phyloP scores from a whole-genome alignment of 92 coral and sea anemone genomes.

The Bergia sp. region DNA sequence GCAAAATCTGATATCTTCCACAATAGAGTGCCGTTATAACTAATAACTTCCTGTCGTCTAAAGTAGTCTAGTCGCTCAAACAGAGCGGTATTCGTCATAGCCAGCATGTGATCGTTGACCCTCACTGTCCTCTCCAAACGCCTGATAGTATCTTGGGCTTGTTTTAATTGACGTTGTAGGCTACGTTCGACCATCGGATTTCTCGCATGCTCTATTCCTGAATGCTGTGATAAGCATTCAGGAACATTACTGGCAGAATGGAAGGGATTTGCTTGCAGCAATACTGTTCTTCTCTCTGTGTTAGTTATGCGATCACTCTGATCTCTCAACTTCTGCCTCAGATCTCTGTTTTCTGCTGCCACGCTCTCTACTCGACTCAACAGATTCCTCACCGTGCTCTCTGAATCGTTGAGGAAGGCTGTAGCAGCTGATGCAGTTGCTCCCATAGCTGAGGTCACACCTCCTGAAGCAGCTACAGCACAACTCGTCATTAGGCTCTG shows the following conservation, averaged over 20 bases:
- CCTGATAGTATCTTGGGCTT: background rate
- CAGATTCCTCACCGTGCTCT: background rate
- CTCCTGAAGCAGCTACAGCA: too few relatives aligned
- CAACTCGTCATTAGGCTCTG: background rate
- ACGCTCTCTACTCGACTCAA: background rate
- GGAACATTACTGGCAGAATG: background rate
- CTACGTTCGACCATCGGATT: background rate
- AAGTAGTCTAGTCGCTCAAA: conserved; percentile 38
- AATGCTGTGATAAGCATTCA: background rate
- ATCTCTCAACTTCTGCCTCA: too few relatives aligned
- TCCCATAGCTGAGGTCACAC: too few relatives aligned
- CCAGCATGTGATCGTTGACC: conserved; percentile 43
- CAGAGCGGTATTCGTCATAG: conserved; percentile 28
- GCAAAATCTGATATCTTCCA: conserved; percentile 33
- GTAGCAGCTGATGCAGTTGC: too few relatives aligned
- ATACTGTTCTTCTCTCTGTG: background rate
- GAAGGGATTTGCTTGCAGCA: background rate
- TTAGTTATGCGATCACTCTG: background rate
- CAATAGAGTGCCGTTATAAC: conserved; percentile 27
- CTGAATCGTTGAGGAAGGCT: too few relatives aligned
- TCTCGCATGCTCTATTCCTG: background rate
- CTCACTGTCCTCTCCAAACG: background rate
- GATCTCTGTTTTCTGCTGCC: background rate
- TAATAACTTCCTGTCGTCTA: conserved; percentile 33
- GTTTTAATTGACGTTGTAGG: background rate